Base-by-base conservation (phyloP, 1,140 invertebrate genomes). In the Coptotermes formosanus region DNA sequence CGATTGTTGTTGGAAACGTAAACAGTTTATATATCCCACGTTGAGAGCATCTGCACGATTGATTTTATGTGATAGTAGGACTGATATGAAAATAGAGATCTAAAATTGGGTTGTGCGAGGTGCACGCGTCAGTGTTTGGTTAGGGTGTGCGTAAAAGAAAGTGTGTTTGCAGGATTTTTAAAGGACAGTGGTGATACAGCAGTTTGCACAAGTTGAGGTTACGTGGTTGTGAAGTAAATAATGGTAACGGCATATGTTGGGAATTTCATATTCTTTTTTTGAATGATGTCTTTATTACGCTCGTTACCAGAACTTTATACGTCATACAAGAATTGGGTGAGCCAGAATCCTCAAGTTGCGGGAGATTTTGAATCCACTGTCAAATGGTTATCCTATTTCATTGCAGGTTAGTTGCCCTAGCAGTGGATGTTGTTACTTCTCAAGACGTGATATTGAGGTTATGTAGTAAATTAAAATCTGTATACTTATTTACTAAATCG, bases 351-450 rank as follows among this genome's bases (percentile, higher is more conserved):
- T 0, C 93, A 93, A 87, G 89, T 93, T 12, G 92, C 95, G 3
- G 93, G 94, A 3, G 95, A 96, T 87, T 92, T 95, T 44, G 95
- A 96, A 90, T 95, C 93, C 7, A 93, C 94, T 25, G 91, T 93
- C 25, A 95, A 95, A 90, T 96, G 94, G 93, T 91, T 95, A 7
- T 96, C 95, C 0, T 96, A 96, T 89, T 95, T 96, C 88, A 92
- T 95, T 52, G 95, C 95, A 88, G 95, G 95, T 92, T 92, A 14
- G 23, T 45, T 11, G 8, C 23, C 30, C 38, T 30, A 45, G 21
- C 30, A n/a, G 19, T 52, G 16, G 75, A 2, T 6, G 43, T 48
- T 38, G 25, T n/a, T n/a, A n/a, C 11, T 32, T 85, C 75, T 0
- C 7, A 30, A 4, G n/a, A 38, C 38, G 19, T 85, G 38, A n/a